Conservation (phyloP, 2,113 vertebrate species). For the Atlantisia rogersi region DNA sequence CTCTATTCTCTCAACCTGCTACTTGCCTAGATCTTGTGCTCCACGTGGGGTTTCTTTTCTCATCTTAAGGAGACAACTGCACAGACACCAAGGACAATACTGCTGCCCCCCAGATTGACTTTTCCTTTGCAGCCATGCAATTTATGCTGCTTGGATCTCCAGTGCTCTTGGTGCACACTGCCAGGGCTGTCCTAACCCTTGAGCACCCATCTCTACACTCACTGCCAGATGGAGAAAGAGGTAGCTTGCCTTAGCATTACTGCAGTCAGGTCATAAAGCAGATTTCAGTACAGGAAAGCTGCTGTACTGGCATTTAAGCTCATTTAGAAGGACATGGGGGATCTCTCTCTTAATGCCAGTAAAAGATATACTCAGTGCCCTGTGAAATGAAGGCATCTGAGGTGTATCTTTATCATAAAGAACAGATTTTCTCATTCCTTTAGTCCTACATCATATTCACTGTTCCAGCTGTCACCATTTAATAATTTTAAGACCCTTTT, state of each 20-base stretch:
- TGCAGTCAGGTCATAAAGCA: background rate
- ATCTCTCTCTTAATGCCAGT: background rate
- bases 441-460: background rate
- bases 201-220: background rate
- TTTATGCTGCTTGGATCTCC: background rate
- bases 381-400: background rate
- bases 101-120: background rate
- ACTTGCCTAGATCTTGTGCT: background rate
- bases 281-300: background rate
- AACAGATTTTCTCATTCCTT: background rate
- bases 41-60: background rate
- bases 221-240: background rate
- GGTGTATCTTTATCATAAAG: background rate
- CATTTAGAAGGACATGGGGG: background rate
- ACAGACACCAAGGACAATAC: background rate
- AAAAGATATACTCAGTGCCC: background rate
- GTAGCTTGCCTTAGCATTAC: background rate
- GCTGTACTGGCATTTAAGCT: background rate
- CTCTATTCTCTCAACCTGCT: background rate
- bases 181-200: background rate
- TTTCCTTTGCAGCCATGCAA: background rate
- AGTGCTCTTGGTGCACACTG: background rate
- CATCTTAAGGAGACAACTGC: background rate
- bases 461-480: background rate
- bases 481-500: background rate